Conservation (phyloP, 2,888 invertebrate species). For the Drosophila gaucha region DNA sequence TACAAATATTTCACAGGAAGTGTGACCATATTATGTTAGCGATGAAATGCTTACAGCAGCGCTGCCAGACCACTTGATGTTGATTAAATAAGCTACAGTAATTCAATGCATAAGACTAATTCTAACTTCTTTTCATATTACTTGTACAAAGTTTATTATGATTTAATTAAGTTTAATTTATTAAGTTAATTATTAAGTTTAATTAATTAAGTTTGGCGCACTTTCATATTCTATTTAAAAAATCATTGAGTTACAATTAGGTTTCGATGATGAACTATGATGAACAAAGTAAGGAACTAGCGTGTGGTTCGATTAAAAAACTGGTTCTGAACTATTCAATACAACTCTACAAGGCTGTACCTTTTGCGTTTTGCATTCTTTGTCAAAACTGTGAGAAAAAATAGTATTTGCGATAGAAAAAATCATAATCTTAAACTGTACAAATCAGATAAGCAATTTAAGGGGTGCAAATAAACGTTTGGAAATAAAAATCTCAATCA, state of each 20-base stretch:
- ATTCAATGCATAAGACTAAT: not conserved
- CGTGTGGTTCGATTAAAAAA: not conserved
- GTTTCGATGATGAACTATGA: not conserved
- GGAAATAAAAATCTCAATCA: not conserved
- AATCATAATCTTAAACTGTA: not conserved
- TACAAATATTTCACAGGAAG: conserved; percentile 10
- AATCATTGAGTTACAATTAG: not conserved
- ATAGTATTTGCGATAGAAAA: conserved; percentile 7
- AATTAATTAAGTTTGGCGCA: no score
- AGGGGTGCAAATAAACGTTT: conserved; percentile 22
- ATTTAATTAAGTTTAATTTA: not conserved
- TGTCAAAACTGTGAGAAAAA: conserved; percentile 37
- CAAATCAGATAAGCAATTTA: not conserved
- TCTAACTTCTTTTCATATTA: not conserved
- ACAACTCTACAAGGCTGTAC: conserved; percentile 37
- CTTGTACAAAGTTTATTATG: not conserved
- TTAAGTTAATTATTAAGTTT: not conserved
- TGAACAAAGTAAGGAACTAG: not conserved
- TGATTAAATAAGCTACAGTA: not conserved
- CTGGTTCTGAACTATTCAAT: not conserved
- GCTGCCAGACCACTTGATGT: conserved; percentile 14
- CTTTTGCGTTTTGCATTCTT: conserved; percentile 26
- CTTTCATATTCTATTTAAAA: no score
- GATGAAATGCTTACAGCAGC: not conserved
- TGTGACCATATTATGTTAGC: conserved; percentile 9